Evolutionary conservation across 1,140 invertebrate species (phyloP).

Genomic region (Drosophila sproati): DNA sequence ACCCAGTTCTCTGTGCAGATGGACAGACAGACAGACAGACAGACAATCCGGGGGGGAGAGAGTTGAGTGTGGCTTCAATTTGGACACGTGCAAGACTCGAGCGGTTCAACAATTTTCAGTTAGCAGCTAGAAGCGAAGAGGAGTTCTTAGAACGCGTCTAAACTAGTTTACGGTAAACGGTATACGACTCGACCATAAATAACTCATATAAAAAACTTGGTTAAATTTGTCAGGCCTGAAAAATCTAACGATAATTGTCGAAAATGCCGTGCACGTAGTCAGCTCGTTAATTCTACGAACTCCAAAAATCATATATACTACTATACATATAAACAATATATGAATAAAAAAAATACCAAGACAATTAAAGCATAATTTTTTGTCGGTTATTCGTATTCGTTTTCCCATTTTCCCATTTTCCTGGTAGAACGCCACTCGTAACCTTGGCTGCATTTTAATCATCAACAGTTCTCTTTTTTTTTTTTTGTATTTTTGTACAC

Average conservation of each 20-base stretch:
- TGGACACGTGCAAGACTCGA: conserved; percentile 66
- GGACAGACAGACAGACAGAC: not conserved
- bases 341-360: conserved; percentile 39
- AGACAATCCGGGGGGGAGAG: conserved; percentile 15
- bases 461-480: conserved; percentile 36
- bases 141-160: conserved; percentile 62
- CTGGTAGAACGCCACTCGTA: conserved; percentile 65
- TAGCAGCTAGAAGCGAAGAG: conserved; percentile 21
- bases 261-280: conserved; percentile 72
- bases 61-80: conserved; percentile 69
- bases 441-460: conserved; percentile 81
- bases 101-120: conserved; percentile 55
- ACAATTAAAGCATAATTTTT: conserved; percentile 71
- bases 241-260: not conserved
- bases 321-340: conserved; percentile 21
- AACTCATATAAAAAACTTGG: conserved; percentile 18
- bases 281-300: conserved; percentile 75
- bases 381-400: not conserved
- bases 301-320: conserved; percentile 70
- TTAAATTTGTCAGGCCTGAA: too few species aligned
- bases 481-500: conserved; percentile 15
- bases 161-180: conserved; percentile 69
- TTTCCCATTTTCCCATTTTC: conserved; percentile 25
- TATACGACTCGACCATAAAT: conserved; percentile 34
- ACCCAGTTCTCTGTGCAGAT: conserved; percentile 26